Base-by-base conservation (phyloP, 2,113 vertebrate species). In the Telmatochromis sp. region DNA sequence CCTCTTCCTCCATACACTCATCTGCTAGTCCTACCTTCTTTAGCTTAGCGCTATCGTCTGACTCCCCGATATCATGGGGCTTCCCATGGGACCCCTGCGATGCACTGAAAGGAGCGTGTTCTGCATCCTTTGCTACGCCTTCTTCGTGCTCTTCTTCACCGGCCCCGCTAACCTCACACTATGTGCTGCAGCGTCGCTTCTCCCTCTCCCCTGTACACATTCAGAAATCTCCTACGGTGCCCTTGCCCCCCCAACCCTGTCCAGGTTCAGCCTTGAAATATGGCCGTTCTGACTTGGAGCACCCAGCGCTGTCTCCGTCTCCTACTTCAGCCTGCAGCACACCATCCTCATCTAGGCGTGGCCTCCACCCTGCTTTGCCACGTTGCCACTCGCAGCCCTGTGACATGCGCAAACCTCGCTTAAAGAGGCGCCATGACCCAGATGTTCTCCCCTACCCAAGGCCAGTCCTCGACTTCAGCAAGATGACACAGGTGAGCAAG, bases 361-460 rank as follows among this genome's bases (percentile, higher is more conserved):
- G 84, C 88, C 90, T 91, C 89, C 96, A 90, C 89, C 96, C 89
- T 5, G 93, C 90, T 54, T 95, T 98, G 85, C 97, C 97, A 7
- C 96, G 97, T 82, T 98, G 97, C 95, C 97, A 97, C 88, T 98
- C 98, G 2, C 98, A 98, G 91, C 97, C 97, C 81, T 98, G 97
- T 53, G 97, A 98, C 89, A 96, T 97, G 91, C 96, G 97, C 35
- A 97, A 96, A 91, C 96, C 97, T 84, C 97, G 96, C 15, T 93
- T 98, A 90, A 98, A 98, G 93, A 95, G 97, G 87, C 96, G 97
- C 47, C 97, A 96, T 4, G 97, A 97, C 75, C 96, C 97, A 3
- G 97, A 98, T 60, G 95, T 96, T 79, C 87, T 95, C 4, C 96
- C 97, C 51, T 96, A 96, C 85, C 92, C 95, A 33, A 94, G 97